A percentile compares a stretch with the other conserved stretches of the same genome.
Evolutionary conservation across 2,797 vertebrate species (phyloP).

Genomic region (Acropternis orthonyx): DNA sequence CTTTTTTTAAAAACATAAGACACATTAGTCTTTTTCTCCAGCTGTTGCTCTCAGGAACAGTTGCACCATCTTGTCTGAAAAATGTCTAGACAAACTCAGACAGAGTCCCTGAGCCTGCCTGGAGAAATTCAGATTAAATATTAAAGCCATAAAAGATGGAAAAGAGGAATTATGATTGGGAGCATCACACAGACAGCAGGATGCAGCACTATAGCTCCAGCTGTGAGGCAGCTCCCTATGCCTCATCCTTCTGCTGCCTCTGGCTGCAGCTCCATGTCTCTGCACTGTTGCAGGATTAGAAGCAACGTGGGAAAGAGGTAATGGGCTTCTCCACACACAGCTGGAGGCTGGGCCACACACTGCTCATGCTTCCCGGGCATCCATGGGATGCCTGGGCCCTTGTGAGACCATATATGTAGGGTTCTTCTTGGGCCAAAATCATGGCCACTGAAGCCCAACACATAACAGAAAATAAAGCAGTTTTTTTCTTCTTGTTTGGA

Average conservation of each 20-base stretch:
- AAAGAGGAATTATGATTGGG: background rate
- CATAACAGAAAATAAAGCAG: background rate
- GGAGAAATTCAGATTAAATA: background rate
- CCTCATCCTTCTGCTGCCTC: background rate
- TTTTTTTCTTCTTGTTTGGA: background rate
- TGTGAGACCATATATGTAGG: rapidly evolving
- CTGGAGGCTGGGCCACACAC: background rate
- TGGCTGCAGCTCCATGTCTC: rapidly evolving
- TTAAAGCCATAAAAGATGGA: background rate
- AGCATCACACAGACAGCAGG: background rate
- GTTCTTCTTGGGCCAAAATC: background rate
- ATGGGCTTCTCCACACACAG: background rate
- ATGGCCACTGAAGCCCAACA: background rate
- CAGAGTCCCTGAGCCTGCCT: background rate
- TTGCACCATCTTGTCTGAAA: background rate
- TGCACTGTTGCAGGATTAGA: background rate
- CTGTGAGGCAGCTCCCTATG: background rate
- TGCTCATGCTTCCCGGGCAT: background rate
- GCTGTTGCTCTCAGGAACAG: background rate
- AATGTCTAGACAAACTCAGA: background rate
- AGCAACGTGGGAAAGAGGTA: background rate
- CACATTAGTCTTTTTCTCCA: background rate
- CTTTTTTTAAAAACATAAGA: background rate
- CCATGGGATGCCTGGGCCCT: background rate
- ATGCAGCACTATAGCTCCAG: background rate